Base-by-base conservation (phyloP, 2,113 vertebrate species). In the Chloropsis hardwickii region DNA sequence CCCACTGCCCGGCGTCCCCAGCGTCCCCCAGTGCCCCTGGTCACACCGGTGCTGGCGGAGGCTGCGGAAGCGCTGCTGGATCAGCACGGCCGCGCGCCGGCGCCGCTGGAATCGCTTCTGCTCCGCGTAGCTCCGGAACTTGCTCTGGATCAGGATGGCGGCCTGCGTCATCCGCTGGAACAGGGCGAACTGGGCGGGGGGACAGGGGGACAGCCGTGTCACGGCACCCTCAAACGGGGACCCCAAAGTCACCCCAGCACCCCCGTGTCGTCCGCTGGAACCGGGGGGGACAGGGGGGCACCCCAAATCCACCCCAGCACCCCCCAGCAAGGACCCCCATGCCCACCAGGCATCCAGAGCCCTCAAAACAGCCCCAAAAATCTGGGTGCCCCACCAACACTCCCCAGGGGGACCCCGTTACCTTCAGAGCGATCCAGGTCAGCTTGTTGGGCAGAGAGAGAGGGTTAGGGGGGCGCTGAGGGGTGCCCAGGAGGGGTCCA, bases 151-250 rank as follows among this genome's bases (percentile, higher is more conserved):
- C 56, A 87, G 84, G 84, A 87, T 87, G 84, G 84, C 84, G 84
- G 84, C 84, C 84, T 86, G 84, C 84, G 84, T 86, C 84, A 86
- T 86, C 84, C 84, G 84, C 84, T 86, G 84, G 73, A 86, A 86
- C 64, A 86, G 83, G 39, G 84, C 83, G 2, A 86, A 86, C 83
- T 86, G 37, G 37, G n/a, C n/a, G 83, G 4, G 7, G 22, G 39
- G 4, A 66, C 25, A 27, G 10, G 4, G 10, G 45, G 29, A 23
- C 42, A 6, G 3, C 39, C 0, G 20, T 1, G 51, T 58, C 58
- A 62, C 23, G 3, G 40, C 40, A 33, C 23, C n/a, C 45, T 45
- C 28, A 1, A 18, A 27, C 12, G 7, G 35, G 35, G 21, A 50
- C 18, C 33, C 21, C 19, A 4, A 4, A 5, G 17, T 27, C 62